phyloP scores from a whole-genome alignment of 2,888 invertebrate species.

The Megaustenia siamemsis region DNA sequence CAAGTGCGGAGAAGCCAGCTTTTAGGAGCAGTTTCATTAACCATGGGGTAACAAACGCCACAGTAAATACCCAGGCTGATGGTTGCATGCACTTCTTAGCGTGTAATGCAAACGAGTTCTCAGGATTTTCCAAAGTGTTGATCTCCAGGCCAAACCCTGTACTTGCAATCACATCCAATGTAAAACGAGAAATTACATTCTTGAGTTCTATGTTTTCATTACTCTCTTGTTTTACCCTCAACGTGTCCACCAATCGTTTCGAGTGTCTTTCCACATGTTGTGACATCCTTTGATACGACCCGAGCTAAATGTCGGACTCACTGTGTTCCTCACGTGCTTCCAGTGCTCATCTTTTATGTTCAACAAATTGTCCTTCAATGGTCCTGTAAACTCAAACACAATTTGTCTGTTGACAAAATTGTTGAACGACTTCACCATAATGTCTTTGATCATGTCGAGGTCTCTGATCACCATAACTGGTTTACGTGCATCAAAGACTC shows the following conservation, averaged over 20 bases:
- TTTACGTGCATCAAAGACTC: conserved; percentile 13
- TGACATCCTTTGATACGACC: conserved; percentile 37
- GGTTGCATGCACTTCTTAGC: conserved; percentile 55
- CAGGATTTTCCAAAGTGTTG: conserved; percentile 55
- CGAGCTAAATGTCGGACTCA: conserved; percentile 36
- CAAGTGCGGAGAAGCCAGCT: background rate
- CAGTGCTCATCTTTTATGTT: conserved; percentile 35
- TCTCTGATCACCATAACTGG: conserved; percentile 24
- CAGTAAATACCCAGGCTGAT: background rate
- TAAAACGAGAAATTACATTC: conserved; percentile 7
- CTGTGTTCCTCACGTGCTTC: conserved; percentile 33
- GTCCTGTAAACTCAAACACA: background rate
- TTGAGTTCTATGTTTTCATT: conserved; percentile 33
- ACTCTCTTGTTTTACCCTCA: conserved; percentile 17
- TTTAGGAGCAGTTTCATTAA: background rate
- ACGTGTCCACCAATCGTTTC: background rate
- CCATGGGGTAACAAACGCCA: conserved; percentile 10
- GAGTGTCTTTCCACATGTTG: conserved; percentile 30
- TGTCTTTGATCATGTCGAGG: conserved; percentile 40
- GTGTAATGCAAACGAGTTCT: conserved; percentile 61
- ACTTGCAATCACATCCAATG: conserved; percentile 44
- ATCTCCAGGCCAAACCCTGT: conserved; percentile 31
- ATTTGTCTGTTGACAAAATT: conserved; percentile 23
- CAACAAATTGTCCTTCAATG: conserved; percentile 21
- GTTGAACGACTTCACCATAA: conserved; percentile 37